Evolutionary conservation across 2,888 invertebrate species (phyloP).

Genomic region (Watsonalla cultraria): DNA sequence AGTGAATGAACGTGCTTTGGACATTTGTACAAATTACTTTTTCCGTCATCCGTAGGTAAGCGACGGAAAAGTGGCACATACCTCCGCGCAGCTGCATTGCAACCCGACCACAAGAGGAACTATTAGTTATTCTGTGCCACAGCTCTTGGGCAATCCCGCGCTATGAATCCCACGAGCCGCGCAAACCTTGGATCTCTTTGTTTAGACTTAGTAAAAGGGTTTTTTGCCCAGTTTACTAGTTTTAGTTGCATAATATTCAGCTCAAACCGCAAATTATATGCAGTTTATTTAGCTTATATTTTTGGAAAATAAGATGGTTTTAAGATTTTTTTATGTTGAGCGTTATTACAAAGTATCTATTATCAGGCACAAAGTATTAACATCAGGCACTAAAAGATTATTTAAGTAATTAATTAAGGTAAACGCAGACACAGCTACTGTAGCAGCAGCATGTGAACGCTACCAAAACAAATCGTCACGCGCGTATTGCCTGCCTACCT

Average conservation of each 20-base stretch:
- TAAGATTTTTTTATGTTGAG: too few species aligned
- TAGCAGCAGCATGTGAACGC: too few species aligned
- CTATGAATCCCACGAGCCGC: slow-evolving; percentile 46
- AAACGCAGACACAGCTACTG: too few species aligned
- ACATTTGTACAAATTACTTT: slow-evolving; percentile 50
- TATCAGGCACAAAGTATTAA: too few species aligned
- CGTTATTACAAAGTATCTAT: too few species aligned
- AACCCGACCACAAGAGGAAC: slow-evolving; percentile 39
- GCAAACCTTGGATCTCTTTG: slow-evolving; percentile 58
- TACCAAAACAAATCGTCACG: too few species aligned
- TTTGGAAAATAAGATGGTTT: too few species aligned
- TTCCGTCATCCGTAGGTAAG: slow-evolving; percentile 37
- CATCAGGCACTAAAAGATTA: too few species aligned
- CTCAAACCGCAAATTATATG: slow-evolving; percentile 45
- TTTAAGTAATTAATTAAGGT: too few species aligned
- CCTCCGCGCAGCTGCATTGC: slow-evolving; percentile 27
- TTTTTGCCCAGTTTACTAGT: slow-evolving; percentile 39
- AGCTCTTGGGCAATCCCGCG: slow-evolving; percentile 44
- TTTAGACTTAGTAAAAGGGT: slow-evolving; percentile 43
- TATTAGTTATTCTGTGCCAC: too few species aligned
- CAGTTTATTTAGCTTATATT: slow-evolving; percentile 34
- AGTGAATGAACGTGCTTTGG: slow-evolving; percentile 59
- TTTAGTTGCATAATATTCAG: slow-evolving; percentile 29
- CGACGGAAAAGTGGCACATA: slow-evolving; percentile 51
- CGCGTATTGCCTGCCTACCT: too few species aligned